phyloP scores from a whole-genome alignment of 2,113 vertebrate genomes.

The Gadus chalcogrammus region DNA sequence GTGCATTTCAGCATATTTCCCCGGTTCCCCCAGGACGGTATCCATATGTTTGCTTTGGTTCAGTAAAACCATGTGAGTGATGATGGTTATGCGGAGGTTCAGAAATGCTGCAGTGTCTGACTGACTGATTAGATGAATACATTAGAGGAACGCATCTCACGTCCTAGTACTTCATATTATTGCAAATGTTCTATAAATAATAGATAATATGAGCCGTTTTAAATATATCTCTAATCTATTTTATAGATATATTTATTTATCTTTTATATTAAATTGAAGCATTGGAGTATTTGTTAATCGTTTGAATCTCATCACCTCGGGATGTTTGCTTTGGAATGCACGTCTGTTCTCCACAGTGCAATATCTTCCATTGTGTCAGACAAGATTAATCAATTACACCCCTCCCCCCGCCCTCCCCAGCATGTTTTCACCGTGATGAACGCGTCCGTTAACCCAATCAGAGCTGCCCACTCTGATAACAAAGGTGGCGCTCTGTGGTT shows the following conservation, averaged over 20 bases:
- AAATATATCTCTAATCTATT: no score
- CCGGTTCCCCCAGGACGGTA: conserved; percentile 57
- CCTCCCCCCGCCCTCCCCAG: no score
- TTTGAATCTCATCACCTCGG: conserved; percentile 25
- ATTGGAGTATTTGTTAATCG: no score
- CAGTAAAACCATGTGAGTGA: conserved; percentile 54
- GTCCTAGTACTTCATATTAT: neutral
- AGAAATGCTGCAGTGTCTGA: conserved; percentile 54
- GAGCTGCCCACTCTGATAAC: no score
- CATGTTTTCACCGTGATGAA: no score
- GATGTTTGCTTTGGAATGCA: no score
- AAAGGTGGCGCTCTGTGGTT: no score
- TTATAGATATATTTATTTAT: no score
- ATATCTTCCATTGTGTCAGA: conserved; percentile 46
- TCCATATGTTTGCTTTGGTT: conserved; percentile 64
- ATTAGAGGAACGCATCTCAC: conserved; percentile 33
- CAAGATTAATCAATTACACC: conserved; percentile 29
- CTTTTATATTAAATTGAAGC: no score
- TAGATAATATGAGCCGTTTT: no score
- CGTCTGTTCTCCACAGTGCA: conserved; percentile 10
- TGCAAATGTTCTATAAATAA: no score
- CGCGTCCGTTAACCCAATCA: no score
- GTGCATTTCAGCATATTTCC: conserved; percentile 42
- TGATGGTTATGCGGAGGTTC: conserved; percentile 45
- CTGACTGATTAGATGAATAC: conserved; percentile 55